phyloP scores from a whole-genome alignment of 2,888 invertebrate genomes.

The Dasysyrphus albostriatus region DNA sequence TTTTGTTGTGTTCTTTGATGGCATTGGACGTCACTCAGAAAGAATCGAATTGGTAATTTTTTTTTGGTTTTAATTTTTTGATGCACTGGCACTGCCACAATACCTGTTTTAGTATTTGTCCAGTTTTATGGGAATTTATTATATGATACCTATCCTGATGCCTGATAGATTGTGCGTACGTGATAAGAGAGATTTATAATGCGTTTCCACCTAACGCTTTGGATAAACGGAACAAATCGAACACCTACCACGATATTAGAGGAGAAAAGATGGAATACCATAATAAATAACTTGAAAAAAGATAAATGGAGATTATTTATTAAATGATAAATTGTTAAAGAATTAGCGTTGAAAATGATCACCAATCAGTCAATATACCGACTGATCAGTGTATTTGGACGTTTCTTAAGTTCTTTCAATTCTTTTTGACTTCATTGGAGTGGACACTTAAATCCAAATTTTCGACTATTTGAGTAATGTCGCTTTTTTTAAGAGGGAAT shows the following conservation, averaged over 20 bases:
- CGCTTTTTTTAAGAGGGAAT: too few relatives aligned
- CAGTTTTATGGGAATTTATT: conserved; percentile 52
- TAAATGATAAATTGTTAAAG: not conserved
- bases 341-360: not conserved
- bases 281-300: not conserved
- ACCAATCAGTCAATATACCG: too few relatives aligned
- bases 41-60: conserved; percentile 15
- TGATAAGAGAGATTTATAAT: conserved; percentile 52
- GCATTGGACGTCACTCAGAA: not conserved
- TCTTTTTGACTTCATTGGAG: too few relatives aligned
- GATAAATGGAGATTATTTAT: not conserved
- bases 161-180: conserved; percentile 66
- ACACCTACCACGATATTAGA: conserved; percentile 3
- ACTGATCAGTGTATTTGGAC: too few relatives aligned
- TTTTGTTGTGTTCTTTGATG: not conserved
- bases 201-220: conserved; percentile 37
- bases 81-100: not conserved
- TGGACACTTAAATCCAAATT: too few relatives aligned
- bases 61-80: not conserved
- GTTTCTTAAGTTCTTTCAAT: too few relatives aligned
- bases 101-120: conserved; percentile 33
- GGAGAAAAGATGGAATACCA: not conserved
- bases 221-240: conserved; percentile 12
- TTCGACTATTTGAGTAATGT: too few relatives aligned
- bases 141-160: conserved; percentile 52